Evolutionary conservation across 2,113 vertebrate genomes (phyloP).

Genomic region (Monopterus albus): DNA sequence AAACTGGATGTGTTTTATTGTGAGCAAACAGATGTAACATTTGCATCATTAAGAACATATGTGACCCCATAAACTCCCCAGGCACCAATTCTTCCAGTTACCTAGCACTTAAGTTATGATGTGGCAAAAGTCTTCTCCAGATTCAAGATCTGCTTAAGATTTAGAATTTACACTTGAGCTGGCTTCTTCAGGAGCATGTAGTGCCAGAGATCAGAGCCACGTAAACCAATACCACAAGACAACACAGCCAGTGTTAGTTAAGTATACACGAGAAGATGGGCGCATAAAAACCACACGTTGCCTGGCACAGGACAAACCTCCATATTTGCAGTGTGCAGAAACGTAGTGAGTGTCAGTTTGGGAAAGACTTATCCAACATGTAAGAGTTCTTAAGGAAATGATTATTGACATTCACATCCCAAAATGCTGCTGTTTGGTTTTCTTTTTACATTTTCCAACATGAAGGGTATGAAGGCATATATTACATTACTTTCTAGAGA

Average conservation of each 20-base stretch:
- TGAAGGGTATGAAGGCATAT: background rate
- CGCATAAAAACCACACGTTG: slow-evolving; percentile 48
- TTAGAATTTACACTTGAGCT: slow-evolving; percentile 39
- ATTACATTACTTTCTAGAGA: background rate
- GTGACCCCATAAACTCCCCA: slow-evolving; percentile 35
- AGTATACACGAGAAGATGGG: slow-evolving; percentile 63
- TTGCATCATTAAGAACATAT: slow-evolving; percentile 47
- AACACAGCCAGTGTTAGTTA: slow-evolving; percentile 61
- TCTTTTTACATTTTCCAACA: background rate
- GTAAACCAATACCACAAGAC: slow-evolving; percentile 62
- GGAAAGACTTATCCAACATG: too few relatives aligned
- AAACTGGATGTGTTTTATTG: background rate
- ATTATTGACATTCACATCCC: background rate
- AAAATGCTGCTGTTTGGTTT: background rate
- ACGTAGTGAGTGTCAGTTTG: background rate
- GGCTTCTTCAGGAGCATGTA: slow-evolving; percentile 61
- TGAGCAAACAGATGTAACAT: slow-evolving; percentile 52
- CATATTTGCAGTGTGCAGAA: background rate
- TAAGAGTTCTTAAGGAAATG: background rate
- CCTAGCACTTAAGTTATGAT: slow-evolving; percentile 51
- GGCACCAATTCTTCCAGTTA: slow-evolving; percentile 63
- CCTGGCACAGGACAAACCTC: slow-evolving; percentile 43
- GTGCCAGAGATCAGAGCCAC: slow-evolving; percentile 61
- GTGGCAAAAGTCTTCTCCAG: slow-evolving; percentile 48
- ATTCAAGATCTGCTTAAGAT: slow-evolving; percentile 49